phyloP scores from a whole-genome alignment of 2,888 invertebrate species.

The Boloria euphrosyne region DNA sequence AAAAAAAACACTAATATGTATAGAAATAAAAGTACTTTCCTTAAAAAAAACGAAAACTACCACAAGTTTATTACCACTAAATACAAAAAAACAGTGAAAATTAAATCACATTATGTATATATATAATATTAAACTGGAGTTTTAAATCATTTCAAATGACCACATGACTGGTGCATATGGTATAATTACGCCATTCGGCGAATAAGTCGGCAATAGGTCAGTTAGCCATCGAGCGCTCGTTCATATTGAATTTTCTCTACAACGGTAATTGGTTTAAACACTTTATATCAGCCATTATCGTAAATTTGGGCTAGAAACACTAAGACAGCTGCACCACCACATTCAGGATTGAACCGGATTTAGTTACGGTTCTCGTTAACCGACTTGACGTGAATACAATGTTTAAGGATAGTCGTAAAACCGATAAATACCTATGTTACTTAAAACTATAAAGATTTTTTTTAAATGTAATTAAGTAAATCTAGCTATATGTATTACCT shows the following conservation, averaged over 20 bases:
- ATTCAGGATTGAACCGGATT: conserved; percentile 24
- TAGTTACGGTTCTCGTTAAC: conserved; percentile 21
- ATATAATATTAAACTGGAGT: neutral
- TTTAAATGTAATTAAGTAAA: too few species aligned
- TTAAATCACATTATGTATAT: too few species aligned
- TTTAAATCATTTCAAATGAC: conserved; percentile 3
- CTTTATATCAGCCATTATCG: conserved; percentile 34
- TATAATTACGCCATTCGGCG: conserved; percentile 18
- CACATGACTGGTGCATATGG: neutral
- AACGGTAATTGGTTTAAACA: conserved; percentile 33
- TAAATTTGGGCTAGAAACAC: conserved; percentile 33
- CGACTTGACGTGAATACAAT: neutral
- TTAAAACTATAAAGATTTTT: too few species aligned
- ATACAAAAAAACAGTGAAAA: too few species aligned
- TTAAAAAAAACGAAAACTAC: too few species aligned
- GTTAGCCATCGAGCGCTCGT: neutral
- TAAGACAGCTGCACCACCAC: conserved; percentile 27
- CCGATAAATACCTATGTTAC: neutral
- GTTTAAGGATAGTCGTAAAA: conserved; percentile 2
- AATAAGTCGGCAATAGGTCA: conserved; percentile 21
- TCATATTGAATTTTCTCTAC: conserved; percentile 32
- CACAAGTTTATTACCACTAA: too few species aligned
- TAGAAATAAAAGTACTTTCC: too few species aligned
- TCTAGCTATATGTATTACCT: too few species aligned
- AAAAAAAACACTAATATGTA: too few species aligned